phyloP scores from a whole-genome alignment of 2,888 invertebrate species.

The Deilephila elpenor region DNA sequence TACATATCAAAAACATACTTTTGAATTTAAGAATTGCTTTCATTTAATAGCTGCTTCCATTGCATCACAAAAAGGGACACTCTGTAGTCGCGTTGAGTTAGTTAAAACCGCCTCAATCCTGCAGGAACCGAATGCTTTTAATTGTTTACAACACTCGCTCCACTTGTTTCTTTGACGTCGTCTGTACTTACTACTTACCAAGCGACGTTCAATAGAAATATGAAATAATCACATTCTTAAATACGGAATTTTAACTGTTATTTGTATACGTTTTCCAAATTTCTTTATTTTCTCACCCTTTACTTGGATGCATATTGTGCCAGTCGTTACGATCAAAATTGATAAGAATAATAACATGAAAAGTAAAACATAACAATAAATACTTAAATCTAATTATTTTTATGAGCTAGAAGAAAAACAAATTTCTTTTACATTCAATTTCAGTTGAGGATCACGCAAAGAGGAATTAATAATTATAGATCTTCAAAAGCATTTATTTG shows the following conservation, averaged over 20 bases:
- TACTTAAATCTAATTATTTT: no score
- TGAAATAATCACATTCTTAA: neutral
- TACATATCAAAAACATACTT: no score
- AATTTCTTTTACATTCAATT: no score
- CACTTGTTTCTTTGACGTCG: conserved; percentile 29
- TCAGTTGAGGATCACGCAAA: no score
- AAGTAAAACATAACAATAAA: no score
- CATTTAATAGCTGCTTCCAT: conserved; percentile 12
- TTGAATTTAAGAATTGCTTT: neutral
- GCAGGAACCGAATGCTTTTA: conserved; percentile 66
- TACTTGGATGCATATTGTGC: no score
- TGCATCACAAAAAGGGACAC: conserved; percentile 37
- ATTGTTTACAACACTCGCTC: conserved; percentile 59
- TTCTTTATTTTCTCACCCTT: neutral
- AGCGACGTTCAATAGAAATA: neutral
- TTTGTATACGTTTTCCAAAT: neutral
- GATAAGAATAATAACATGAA: no score
- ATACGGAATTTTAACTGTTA: neutral
- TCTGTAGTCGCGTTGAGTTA: conserved; percentile 54
- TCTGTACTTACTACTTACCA: neutral
- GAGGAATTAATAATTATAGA: no score
- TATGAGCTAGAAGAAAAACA: no score
- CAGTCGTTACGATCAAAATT: no score
- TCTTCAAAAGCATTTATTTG: no score
- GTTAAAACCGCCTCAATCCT: conserved; percentile 73